phyloP scores from a whole-genome alignment of 2,797 vertebrate species.

The Etheostoma perlongum region DNA sequence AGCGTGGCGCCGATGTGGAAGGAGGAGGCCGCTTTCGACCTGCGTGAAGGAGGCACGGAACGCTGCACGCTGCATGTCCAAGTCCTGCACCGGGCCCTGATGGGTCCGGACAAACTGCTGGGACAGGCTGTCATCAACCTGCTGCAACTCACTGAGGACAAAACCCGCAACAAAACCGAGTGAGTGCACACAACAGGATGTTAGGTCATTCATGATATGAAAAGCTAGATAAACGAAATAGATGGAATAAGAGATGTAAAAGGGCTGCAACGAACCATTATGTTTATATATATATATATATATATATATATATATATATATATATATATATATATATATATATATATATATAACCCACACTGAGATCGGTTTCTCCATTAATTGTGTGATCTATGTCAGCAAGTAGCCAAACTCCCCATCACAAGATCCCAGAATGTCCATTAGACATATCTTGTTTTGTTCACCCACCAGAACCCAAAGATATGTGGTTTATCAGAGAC shows the following conservation, averaged over 20 bases:
- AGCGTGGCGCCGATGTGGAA: conserved; percentile 90
- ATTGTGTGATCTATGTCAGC: neutral
- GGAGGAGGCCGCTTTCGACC: conserved; percentile 93
- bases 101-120: conserved; percentile 93
- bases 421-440: neutral
- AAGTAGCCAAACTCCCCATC: neutral
- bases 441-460: neutral
- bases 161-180: conserved; percentile 85
- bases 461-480: neutral
- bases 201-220: too few relatives aligned
- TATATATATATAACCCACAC: too few relatives aligned
- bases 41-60: conserved; percentile 78
- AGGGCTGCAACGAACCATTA: neutral
- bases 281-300: too few relatives aligned
- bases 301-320: too few relatives aligned
- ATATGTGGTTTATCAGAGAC: neutral
- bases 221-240: neutral
- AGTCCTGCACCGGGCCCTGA: conserved; percentile 92
- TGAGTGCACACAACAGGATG: conserved; percentile 75
- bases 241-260: neutral
- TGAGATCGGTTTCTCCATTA: neutral
- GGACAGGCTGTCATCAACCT: conserved; percentile 91
- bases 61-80: conserved; percentile 86
- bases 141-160: conserved; percentile 82
- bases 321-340: too few relatives aligned